Evolutionary conservation across 2,888 invertebrate genomes (phyloP).

Genomic region (Diogma glabrata): DNA sequence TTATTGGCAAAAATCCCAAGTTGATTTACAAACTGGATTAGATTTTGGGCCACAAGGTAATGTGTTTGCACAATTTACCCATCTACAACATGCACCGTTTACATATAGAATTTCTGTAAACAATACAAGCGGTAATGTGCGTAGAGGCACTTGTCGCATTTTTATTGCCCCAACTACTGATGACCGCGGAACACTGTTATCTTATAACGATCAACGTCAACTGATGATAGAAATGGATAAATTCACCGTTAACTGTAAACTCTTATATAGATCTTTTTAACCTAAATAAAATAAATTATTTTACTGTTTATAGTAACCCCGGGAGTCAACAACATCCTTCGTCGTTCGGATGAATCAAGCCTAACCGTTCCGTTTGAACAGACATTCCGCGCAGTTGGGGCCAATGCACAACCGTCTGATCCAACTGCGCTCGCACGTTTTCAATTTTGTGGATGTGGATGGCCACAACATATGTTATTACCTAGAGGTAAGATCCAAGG

Average conservation of each 20-base stretch:
- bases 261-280: not conserved
- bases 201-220: conserved; percentile 45
- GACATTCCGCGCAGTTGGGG: conserved; percentile 54
- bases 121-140: conserved; percentile 38
- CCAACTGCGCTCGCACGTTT: conserved; percentile 36
- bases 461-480: conserved; percentile 49
- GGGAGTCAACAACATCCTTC: conserved; percentile 48
- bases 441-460: conserved; percentile 54
- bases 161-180: conserved; percentile 54
- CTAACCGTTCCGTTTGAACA: conserved; percentile 66
- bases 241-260: conserved; percentile 47
- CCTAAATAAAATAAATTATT: conserved; percentile 12
- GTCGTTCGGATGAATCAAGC: conserved; percentile 51
- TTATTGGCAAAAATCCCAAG: conserved; percentile 69
- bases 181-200: conserved; percentile 47
- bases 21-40: conserved; percentile 67
- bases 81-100: conserved; percentile 64
- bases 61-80: conserved; percentile 60
- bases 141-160: conserved; percentile 50
- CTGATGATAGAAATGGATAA: conserved; percentile 59
- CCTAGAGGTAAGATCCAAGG: conserved; percentile 44
- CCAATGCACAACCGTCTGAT: conserved; percentile 35
- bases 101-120: conserved; percentile 50
- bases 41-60: conserved; percentile 65
- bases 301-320: conserved; percentile 41